Percentiles rank a stretch among this genome's conserved stretches.
These are phyloP conservation scores for Paracanthobrama guichenoti DNA, from an alignment of 2,113 vertebrate species.

Conservation along the genomic window DNA sequence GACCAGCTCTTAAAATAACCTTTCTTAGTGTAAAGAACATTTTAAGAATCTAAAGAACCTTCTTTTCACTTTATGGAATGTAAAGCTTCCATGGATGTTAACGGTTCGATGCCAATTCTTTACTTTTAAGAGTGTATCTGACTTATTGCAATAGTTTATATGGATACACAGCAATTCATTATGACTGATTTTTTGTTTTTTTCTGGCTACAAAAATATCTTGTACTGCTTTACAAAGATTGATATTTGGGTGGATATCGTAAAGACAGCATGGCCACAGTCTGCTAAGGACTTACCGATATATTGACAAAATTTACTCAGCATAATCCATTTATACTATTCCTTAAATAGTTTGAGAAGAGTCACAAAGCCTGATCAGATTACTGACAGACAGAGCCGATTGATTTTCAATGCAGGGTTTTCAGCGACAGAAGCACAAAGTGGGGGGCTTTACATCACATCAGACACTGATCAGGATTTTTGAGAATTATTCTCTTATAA, in stretches of 20 bases:
- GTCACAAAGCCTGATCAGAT: conserved; percentile 1
- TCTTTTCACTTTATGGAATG: too few species aligned
- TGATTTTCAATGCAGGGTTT: neutral
- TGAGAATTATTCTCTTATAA: neutral
- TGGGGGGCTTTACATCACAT: neutral
- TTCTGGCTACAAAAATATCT: neutral
- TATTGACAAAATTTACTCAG: neutral
- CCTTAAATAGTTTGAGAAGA: neutral
- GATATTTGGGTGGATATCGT: neutral
- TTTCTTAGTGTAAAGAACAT: too few species aligned
- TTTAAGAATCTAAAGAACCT: too few species aligned
- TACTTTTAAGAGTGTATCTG: neutral
- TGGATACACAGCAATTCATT: too few species aligned
- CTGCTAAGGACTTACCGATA: neutral
- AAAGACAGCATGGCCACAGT: neutral
- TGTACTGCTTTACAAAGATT: neutral
- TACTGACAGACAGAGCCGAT: neutral
- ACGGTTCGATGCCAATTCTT: too few species aligned
- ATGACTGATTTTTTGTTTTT: too few species aligned
- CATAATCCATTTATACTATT: neutral
- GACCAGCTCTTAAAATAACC: too few species aligned
- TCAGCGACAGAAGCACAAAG: neutral
- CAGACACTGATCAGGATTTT: neutral
- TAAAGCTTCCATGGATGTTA: too few species aligned
- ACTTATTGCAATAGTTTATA: neutral